Evolutionary conservation across 1,140 invertebrate species (phyloP).

Genomic region (Elymnias hypermnestra): DNA sequence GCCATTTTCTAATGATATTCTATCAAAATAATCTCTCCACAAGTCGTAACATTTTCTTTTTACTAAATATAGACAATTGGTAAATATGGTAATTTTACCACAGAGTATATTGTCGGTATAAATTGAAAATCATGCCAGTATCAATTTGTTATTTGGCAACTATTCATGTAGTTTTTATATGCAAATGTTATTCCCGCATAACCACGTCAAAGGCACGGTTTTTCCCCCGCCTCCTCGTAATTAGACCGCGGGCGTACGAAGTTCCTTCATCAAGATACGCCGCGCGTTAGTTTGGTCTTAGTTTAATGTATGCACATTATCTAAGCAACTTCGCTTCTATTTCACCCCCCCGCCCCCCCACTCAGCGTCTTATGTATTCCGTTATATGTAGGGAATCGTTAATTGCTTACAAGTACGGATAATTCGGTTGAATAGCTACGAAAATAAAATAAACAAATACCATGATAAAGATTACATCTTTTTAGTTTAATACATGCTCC

Average conservation of each 20-base stretch:
- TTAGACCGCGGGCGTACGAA: conserved; percentile 61
- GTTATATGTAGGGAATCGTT: conserved; percentile 31
- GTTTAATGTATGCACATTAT: conserved; percentile 74
- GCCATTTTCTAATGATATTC: too few species aligned
- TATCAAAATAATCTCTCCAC: too few species aligned
- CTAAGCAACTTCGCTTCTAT: conserved; percentile 60
- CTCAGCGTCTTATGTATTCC: conserved; percentile 32
- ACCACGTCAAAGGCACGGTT: conserved; percentile 30
- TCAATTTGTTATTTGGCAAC: neutral
- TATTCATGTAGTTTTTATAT: conserved; percentile 27
- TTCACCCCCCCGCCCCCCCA: conserved; percentile 34
- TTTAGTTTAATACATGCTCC: too few species aligned
- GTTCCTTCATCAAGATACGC: conserved; percentile 67
- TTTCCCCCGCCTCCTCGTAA: conserved; percentile 27
- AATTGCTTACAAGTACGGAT: conserved; percentile 20
- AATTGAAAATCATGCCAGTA: too few species aligned
- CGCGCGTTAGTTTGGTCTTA: conserved; percentile 66
- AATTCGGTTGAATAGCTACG: too few species aligned
- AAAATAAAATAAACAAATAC: too few species aligned
- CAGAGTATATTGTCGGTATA: too few species aligned
- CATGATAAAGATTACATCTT: too few species aligned
- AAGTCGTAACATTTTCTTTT: too few species aligned
- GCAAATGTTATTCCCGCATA: conserved; percentile 29
- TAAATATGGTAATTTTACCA: too few species aligned
- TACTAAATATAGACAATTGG: too few species aligned